Evolutionary conservation across 2,888 invertebrate species (phyloP).

Genomic region (Apamea anceps): DNA sequence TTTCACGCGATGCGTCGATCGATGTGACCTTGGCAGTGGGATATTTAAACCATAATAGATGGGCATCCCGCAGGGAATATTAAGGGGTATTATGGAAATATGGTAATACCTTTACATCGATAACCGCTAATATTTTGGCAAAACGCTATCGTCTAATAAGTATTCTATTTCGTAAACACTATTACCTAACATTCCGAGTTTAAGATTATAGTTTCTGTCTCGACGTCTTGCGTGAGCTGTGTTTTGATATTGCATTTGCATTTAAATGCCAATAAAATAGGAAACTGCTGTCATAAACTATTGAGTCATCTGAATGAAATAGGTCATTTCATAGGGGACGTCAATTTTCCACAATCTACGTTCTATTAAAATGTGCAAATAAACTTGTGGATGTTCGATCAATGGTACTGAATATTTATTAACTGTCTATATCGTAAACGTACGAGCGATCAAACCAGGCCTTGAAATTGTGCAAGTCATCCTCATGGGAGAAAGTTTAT

Average conservation of each 20-base stretch:
- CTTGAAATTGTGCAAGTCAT: conserved; percentile 19
- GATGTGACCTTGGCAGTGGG: conserved; percentile 88
- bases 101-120: conserved; percentile 31
- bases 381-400: conserved; percentile 6
- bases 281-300: conserved; percentile 2
- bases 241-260: conserved; percentile 7
- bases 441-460: neutral
- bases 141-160: neutral
- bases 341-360: neutral
- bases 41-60: conserved; percentile 68
- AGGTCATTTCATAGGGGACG: conserved; percentile 1
- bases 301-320: conserved; percentile 17
- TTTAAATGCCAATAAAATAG: conserved; percentile 11
- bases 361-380: conserved; percentile 14
- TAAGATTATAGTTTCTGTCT: conserved; percentile 20
- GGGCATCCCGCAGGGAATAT: conserved; percentile 53
- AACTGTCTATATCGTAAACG: neutral
- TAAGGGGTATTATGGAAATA: conserved; percentile 45
- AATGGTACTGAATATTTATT: conserved; percentile 33
- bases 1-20: conserved; percentile 75
- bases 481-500: neutral
- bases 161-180: neutral
- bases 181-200: neutral
- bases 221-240: conserved; percentile 2
- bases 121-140: neutral